These are phyloP conservation scores for Asbolus verrucosus DNA, from an alignment of 1,140 invertebrate genomes.

Conservation along the genomic window DNA sequence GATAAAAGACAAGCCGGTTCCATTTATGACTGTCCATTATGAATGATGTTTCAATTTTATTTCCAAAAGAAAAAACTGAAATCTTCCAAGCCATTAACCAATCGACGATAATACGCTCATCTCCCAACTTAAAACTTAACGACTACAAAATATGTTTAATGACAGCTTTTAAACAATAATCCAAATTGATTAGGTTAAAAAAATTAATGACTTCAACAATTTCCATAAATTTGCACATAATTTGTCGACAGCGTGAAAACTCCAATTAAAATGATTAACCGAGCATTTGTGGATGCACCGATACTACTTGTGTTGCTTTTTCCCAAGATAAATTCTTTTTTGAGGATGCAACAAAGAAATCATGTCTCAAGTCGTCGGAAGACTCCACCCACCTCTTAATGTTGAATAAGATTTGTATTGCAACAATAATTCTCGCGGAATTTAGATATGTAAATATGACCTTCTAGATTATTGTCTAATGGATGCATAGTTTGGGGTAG, in stretches of 20 bases:
- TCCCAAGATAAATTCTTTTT: neutral
- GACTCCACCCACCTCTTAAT: no score
- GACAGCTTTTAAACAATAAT: no score
- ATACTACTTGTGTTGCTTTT: neutral
- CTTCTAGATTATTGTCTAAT: constrained; percentile 48
- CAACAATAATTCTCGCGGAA: constrained; percentile 31
- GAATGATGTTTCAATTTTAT: neutral
- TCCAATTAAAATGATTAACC: no score
- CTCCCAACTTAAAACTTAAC: no score
- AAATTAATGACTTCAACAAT: no score
- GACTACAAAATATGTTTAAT: no score
- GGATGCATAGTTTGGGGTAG: constrained; percentile 51
- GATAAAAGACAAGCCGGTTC: constrained; percentile 13
- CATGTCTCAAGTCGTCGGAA: no score
- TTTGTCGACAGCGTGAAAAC: neutral
- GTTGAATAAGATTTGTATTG: constrained; percentile 14
- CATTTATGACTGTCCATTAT: no score
- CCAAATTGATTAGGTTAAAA: no score
- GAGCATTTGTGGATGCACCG: no score
- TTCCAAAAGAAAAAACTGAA: neutral
- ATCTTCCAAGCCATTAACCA: neutral
- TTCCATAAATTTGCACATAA: constrained; percentile 32
- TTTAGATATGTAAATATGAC: constrained; percentile 35
- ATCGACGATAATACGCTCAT: neutral
- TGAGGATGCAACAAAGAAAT: no score